These are phyloP conservation scores for Rynchops niger DNA, from an alignment of 2,113 vertebrate genomes.

Conservation along the genomic window DNA sequence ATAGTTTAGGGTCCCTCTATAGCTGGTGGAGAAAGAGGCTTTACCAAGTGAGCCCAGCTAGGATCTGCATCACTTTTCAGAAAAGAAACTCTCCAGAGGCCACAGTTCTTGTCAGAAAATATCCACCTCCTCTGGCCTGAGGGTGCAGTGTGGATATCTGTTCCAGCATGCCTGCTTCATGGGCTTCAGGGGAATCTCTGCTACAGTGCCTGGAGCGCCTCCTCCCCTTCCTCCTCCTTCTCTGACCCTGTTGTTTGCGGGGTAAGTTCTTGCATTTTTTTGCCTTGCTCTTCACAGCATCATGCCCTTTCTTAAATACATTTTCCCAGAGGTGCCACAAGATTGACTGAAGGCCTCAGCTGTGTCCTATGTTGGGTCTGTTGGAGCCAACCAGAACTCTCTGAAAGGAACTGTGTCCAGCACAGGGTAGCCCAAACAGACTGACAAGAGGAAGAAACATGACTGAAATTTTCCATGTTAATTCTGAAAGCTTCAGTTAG, in stretches of 20 bases:
- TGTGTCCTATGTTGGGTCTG: background rate
- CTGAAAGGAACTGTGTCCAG: background rate
- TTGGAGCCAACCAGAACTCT: background rate
- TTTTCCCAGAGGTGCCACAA: background rate
- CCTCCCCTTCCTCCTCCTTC: background rate
- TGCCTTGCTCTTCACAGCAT: background rate
- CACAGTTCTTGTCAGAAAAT: background rate
- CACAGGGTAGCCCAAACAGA: background rate
- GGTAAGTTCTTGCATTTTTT: background rate
- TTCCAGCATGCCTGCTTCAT: accelerated
- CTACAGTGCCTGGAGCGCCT: background rate
- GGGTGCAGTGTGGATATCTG: background rate
- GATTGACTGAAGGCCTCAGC: background rate
- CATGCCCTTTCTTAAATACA: background rate
- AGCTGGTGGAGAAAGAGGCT: background rate
- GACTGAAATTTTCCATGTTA: background rate
- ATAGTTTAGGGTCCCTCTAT: background rate
- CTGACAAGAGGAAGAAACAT: background rate
- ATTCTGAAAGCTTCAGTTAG: background rate
- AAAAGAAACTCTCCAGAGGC: background rate
- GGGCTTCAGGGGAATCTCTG: background rate
- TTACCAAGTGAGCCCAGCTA: background rate
- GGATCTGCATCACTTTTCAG: background rate
- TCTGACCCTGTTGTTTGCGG: background rate
- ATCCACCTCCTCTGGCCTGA: background rate